phyloP scores from a whole-genome alignment of 2,797 vertebrate genomes.

The Chelon labrosus region DNA sequence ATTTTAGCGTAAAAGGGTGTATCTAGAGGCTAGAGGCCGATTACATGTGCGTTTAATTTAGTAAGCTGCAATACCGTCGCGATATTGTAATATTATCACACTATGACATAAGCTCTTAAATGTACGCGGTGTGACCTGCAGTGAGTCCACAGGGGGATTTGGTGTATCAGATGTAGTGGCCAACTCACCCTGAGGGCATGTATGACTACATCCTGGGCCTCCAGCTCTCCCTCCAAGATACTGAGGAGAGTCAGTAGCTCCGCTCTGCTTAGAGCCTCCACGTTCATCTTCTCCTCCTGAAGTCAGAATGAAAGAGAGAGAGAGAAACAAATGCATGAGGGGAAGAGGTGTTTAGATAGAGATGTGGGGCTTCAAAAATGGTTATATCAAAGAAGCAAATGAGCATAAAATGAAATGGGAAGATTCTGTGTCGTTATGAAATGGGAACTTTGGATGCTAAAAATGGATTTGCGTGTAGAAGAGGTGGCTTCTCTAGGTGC shows the following conservation, averaged over 20 bases:
- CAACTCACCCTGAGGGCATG: conserved; percentile 94
- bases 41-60: too few relatives aligned
- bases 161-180: conserved; percentile 1
- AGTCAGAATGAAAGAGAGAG: conserved; percentile 26
- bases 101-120: neutral
- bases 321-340: neutral
- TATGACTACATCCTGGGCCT: conserved; percentile 97
- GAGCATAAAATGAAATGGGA: neutral
- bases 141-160: conserved; percentile 1
- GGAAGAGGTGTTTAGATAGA: neutral
- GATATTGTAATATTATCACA: neutral
- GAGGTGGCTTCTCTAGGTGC: neutral
- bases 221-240: conserved; percentile 96
- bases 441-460: neutral
- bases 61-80: too few relatives aligned
- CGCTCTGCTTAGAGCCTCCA: conserved; percentile 97
- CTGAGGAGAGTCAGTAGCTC: conserved; percentile 97
- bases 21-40: neutral
- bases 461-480: conserved; percentile 11
- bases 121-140: neutral
- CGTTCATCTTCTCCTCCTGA: conserved; percentile 95
- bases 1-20: conserved; percentile 13
- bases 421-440: neutral
- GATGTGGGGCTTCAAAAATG: neutral
- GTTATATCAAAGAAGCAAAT: conserved; percentile 15